Evolutionary conservation across 2,888 invertebrate species (phyloP).

Genomic region (Portevinia maculata): DNA sequence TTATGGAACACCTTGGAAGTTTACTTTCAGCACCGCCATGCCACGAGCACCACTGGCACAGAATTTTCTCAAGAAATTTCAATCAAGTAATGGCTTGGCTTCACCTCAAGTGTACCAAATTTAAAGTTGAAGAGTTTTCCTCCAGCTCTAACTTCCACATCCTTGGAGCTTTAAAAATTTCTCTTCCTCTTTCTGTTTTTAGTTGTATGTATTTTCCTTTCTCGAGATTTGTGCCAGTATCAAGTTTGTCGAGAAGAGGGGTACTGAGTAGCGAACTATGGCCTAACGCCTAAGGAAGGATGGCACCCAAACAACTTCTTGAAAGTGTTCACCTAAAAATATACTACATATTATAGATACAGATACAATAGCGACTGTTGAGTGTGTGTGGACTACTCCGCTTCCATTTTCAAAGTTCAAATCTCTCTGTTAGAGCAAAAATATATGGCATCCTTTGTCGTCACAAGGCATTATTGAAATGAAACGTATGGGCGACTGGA

Average conservation of each 20-base stretch:
- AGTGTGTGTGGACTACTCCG: slow-evolving; percentile 13
- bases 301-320: slow-evolving; percentile 38
- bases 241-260: slow-evolving; percentile 51
- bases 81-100: slow-evolving; percentile 73
- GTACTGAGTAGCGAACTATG: slow-evolving; percentile 52
- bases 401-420: slow-evolving; percentile 32
- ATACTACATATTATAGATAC: background rate
- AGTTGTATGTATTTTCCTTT: slow-evolving; percentile 41
- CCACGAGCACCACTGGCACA: slow-evolving; percentile 47
- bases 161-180: slow-evolving; percentile 62
- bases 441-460: slow-evolving; percentile 48
- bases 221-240: slow-evolving; percentile 60
- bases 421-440: slow-evolving; percentile 29
- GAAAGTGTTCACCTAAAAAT: slow-evolving; percentile 53
- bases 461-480: slow-evolving; percentile 34
- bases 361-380: background rate
- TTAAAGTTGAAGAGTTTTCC: slow-evolving; percentile 66
- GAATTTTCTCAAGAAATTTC: slow-evolving; percentile 62
- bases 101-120: slow-evolving; percentile 72
- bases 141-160: slow-evolving; percentile 50
- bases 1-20: slow-evolving; percentile 59
- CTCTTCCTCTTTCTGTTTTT: slow-evolving; percentile 20
- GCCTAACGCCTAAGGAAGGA: slow-evolving; percentile 35
- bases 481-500: slow-evolving; percentile 7
- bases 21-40: slow-evolving; percentile 55